Conservation (phyloP, 2,888 invertebrate genomes). For the Noctua fimbriata region DNA sequence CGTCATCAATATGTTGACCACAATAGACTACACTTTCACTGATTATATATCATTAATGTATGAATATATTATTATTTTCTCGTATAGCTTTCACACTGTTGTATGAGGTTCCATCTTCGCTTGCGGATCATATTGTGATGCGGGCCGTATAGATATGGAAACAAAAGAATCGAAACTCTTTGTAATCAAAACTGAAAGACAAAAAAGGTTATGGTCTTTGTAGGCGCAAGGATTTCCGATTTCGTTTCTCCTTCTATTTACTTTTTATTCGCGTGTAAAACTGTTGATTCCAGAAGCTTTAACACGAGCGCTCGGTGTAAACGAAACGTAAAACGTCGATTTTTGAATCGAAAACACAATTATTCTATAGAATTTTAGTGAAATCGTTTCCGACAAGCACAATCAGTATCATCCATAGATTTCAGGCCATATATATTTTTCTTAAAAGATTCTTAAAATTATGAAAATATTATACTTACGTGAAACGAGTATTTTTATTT, state of each 20-base stretch:
- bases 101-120: constrained; percentile 23
- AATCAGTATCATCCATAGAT: too few species aligned
- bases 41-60: constrained; percentile 48
- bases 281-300: not conserved
- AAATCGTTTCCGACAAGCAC: too few species aligned
- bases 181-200: not conserved
- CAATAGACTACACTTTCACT: constrained; percentile 56
- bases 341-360: too few species aligned
- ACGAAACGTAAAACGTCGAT: too few species aligned
- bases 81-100: constrained; percentile 45
- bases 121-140: constrained; percentile 22
- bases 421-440: too few species aligned
- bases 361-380: too few species aligned
- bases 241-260: not conserved
- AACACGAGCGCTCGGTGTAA: too few species aligned
- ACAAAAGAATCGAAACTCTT: constrained; percentile 41
- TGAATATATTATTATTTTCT: constrained; percentile 51
- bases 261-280: not conserved
- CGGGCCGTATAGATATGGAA: constrained; percentile 10
- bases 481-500: too few species aligned
- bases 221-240: not conserved
- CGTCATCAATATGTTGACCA: constrained; percentile 46
- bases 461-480: too few species aligned
- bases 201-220: not conserved
- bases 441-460: too few species aligned